Evolutionary conservation across 2,113 vertebrate species (phyloP), one percentile per base, ranked within the genome.

Genomic region (Mus pahari): DNA sequence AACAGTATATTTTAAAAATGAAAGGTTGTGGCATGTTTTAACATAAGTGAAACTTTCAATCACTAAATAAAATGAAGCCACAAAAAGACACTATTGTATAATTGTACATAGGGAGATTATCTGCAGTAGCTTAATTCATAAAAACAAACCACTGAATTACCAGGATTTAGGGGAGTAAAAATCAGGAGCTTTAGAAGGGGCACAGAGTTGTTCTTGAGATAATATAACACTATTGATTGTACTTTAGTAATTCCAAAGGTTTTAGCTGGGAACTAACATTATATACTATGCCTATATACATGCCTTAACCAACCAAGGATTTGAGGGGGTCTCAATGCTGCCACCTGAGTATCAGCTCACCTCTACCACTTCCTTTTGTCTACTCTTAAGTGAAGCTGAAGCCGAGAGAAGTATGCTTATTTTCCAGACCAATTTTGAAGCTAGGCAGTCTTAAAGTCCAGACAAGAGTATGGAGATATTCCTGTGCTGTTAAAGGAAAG

Each of bases 321-420:
- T 26, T 53, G 78, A 92, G 39, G 53, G 79, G 89, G 48, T 75
- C n/a, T 89, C 81, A 92, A 20, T 90, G 17, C 26, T 74, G 8
- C 39, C 53, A 94, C 36, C 93, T 90, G 86, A 89, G 48, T 33
- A 89, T 86, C 9, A 84, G 45, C 88, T 89, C 79, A 84, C 91
- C 45, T 73, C 62, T 70, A 84, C 10, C 45, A 90, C 55, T 79
- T 64, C 33, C 26, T 66, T 53, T 42, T 81, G 90, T 62, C 33
- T 77, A 93, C 11, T 96, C 78, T 16, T 90, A 89, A 94, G 24
- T 70, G 66, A 92, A 91, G 36, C 78, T 16, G n/a, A 93, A 88
- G 39, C 42, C 73, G 94, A 66, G 45, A 89, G 12, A 48, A 86
- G 53, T 53, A 28, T 11, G 62, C 9, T 58, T 53, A 48, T 60